These are phyloP conservation scores for Enhydra lutris DNA, from an alignment of 2,113 vertebrate genomes.

Conservation along the genomic window DNA sequence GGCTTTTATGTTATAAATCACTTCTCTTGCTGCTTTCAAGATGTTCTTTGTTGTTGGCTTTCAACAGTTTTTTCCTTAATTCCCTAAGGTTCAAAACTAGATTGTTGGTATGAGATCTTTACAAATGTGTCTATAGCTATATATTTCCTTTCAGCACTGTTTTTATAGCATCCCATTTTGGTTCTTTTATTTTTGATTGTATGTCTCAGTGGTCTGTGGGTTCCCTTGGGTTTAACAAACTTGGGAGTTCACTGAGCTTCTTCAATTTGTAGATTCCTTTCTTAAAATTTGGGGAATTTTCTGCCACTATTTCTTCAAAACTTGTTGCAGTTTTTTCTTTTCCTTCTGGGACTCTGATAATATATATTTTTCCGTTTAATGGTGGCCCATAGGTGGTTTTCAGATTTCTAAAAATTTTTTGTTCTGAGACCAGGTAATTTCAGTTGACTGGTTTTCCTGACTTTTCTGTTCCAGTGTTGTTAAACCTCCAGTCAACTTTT, in stretches of 20 bases:
- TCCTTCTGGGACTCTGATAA: not conserved
- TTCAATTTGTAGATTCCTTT: not conserved
- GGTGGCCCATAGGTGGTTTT: not conserved
- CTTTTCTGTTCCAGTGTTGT: not conserved
- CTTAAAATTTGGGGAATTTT: not conserved
- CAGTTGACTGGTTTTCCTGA: not conserved
- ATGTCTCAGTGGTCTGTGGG: not conserved
- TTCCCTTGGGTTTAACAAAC: not conserved
- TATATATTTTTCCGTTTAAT: not conserved
- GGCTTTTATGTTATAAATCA: not conserved
- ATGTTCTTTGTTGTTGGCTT: not conserved
- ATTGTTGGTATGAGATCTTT: not conserved
- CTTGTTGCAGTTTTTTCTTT: not conserved
- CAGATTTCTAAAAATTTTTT: not conserved
- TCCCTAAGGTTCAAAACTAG: not conserved
- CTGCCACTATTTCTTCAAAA: not conserved
- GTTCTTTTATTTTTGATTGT: not conserved
- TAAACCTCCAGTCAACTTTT: not conserved
- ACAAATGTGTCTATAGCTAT: not conserved
- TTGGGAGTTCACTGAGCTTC: not conserved
- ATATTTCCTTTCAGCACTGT: not conserved
- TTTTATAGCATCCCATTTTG: not conserved
- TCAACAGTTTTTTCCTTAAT: not conserved
- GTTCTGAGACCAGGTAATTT: not conserved
- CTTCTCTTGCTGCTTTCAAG: not conserved